Conservation (phyloP, 2,888 invertebrate genomes). For the Stictocephala bisonia region DNA sequence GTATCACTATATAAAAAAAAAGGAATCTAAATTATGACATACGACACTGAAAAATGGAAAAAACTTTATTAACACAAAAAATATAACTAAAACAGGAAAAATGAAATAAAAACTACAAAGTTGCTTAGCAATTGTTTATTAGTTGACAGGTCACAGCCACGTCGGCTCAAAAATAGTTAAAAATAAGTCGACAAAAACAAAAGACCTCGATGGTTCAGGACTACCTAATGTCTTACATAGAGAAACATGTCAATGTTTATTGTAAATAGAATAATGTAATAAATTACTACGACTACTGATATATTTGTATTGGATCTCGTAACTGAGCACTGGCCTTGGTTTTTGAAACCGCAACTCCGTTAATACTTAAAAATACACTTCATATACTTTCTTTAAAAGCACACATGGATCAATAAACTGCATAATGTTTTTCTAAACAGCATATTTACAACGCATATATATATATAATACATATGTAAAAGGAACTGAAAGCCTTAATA, state of each 20-base stretch:
- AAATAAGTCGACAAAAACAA: slow-evolving; percentile 40
- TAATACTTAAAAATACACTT: slow-evolving; percentile 32
- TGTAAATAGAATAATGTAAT: slow-evolving; percentile 41
- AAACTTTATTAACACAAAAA: too few species aligned
- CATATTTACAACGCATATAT: slow-evolving; percentile 34
- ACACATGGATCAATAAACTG: slow-evolving; percentile 29
- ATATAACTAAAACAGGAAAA: too few species aligned
- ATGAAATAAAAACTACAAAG: background rate
- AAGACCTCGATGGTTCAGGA: slow-evolving; percentile 4
- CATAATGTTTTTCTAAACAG: slow-evolving; percentile 4
- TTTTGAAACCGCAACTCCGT: slow-evolving; percentile 35
- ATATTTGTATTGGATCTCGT: slow-evolving; percentile 35
- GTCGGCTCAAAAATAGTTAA: slow-evolving; percentile 1
- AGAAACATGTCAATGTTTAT: slow-evolving; percentile 16
- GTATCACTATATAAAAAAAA: too few species aligned
- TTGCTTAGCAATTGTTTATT: slow-evolving; percentile 34
- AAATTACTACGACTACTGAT: slow-evolving; percentile 44
- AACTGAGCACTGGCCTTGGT: slow-evolving; percentile 30
- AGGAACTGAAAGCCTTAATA: slow-evolving; percentile 35
- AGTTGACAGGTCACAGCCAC: slow-evolving; percentile 19
- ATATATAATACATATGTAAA: slow-evolving; percentile 20
- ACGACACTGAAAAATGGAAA: too few species aligned
- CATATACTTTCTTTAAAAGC: slow-evolving; percentile 27
- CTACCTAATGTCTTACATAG: slow-evolving; percentile 34
- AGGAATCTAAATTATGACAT: too few species aligned